phyloP scores from a whole-genome alignment of 2,113 vertebrate genomes.

The Strix aluco region DNA sequence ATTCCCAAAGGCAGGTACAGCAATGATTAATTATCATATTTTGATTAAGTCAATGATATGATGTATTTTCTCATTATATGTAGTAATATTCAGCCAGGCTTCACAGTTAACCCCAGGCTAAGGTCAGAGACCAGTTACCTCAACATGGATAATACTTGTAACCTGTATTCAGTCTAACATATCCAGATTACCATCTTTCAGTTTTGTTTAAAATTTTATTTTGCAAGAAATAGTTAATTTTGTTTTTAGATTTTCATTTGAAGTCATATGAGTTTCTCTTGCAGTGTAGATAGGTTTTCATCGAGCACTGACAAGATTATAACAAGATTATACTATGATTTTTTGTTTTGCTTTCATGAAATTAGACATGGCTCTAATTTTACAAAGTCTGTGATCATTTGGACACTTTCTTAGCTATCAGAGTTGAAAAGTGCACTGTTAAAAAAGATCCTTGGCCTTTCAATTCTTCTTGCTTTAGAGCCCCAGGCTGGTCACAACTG shows the following conservation, averaged over 20 bases:
- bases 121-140: neutral
- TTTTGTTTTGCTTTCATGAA: neutral
- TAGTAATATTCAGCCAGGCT: neutral
- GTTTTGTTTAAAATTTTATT: neutral
- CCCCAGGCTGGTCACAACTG: neutral
- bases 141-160: neutral
- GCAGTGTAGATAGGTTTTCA: neutral
- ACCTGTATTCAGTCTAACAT: neutral
- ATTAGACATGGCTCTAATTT: neutral
- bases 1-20: conserved; percentile 39
- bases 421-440: conserved; percentile 5
- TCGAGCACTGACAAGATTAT: neutral
- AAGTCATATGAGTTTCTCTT: neutral
- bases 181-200: neutral
- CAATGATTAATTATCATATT: conserved; percentile 59
- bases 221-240: neutral
- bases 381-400: neutral
- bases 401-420: neutral
- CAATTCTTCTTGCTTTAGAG: neutral
- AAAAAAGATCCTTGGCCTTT: neutral
- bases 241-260: neutral
- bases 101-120: neutral
- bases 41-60: conserved; percentile 47
- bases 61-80: conserved; percentile 37
- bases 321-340: neutral